Evolutionary conservation across 2,797 vertebrate species (phyloP).

Genomic region (Crypturellus tataupa): DNA sequence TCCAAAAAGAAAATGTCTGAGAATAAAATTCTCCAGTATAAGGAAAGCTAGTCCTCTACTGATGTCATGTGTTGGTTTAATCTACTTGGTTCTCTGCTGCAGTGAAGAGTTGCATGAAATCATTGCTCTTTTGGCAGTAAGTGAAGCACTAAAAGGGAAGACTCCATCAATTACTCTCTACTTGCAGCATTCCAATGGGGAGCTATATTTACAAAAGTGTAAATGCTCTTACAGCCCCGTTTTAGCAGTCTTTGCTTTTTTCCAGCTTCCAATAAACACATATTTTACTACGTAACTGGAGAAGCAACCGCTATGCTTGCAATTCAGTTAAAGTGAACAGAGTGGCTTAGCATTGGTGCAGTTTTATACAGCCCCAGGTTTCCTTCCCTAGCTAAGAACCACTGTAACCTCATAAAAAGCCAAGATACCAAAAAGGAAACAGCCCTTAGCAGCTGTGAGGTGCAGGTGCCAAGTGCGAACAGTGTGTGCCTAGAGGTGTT

Average conservation of each 20-base stretch:
- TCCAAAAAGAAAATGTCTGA: background rate
- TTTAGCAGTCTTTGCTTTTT: background rate
- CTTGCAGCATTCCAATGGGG: background rate
- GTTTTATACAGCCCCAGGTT: background rate
- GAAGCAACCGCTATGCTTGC: background rate
- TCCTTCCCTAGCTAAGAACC: background rate
- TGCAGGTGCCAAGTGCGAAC: background rate
- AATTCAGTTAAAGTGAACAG: background rate
- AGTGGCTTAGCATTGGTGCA: background rate
- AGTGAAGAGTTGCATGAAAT: background rate
- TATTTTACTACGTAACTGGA: fast-evolving
- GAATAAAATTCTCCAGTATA: background rate
- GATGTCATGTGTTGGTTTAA: background rate
- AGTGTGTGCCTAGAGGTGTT: background rate
- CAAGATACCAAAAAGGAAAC: background rate
- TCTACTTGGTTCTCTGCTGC: background rate
- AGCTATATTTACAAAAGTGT: background rate
- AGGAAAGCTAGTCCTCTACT: background rate
- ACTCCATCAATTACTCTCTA: background rate
- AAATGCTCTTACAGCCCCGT: background rate
- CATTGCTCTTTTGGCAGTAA: background rate
- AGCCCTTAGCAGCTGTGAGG: background rate
- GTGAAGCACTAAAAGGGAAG: background rate
- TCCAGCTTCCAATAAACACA: fast-evolving
- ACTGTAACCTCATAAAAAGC: background rate